Conservation (phyloP, 2,113 vertebrate species). For the Pristiophorus japonicus region DNA sequence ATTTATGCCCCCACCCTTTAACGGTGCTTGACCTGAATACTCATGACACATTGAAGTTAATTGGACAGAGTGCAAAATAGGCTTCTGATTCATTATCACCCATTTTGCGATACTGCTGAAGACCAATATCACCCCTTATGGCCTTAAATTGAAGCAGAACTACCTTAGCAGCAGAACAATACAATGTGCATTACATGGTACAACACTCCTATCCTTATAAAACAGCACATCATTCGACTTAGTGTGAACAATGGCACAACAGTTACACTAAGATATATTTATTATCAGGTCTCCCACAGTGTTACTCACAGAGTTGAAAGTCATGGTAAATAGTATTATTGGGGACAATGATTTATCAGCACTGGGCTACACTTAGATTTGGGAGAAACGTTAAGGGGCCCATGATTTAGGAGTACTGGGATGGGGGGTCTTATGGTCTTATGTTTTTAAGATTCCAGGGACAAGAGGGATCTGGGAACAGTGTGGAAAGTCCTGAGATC, state of each 20-base stretch:
- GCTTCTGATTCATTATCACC: background rate
- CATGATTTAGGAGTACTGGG: background rate
- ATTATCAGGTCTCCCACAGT: background rate
- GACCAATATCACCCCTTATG: background rate
- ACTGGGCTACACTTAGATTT: background rate
- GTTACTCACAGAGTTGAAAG: background rate
- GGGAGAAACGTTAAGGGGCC: background rate
- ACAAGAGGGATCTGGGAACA: background rate
- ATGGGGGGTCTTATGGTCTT: background rate
- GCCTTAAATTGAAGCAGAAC: background rate
- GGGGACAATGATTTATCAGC: background rate
- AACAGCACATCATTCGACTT: background rate
- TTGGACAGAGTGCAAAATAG: background rate
- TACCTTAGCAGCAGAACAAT: background rate
- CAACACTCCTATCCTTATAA: background rate
- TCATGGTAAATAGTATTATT: background rate
- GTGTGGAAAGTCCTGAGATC: background rate
- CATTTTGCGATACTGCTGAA: background rate
- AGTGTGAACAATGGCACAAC: background rate
- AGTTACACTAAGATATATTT: background rate
- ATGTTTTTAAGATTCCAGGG: background rate
- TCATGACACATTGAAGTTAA: background rate
- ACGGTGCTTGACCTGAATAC: background rate
- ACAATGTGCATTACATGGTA: background rate
- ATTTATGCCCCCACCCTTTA: background rate